Base-by-base conservation (phyloP, 2,888 invertebrate genomes). In the Andricus curvator region DNA sequence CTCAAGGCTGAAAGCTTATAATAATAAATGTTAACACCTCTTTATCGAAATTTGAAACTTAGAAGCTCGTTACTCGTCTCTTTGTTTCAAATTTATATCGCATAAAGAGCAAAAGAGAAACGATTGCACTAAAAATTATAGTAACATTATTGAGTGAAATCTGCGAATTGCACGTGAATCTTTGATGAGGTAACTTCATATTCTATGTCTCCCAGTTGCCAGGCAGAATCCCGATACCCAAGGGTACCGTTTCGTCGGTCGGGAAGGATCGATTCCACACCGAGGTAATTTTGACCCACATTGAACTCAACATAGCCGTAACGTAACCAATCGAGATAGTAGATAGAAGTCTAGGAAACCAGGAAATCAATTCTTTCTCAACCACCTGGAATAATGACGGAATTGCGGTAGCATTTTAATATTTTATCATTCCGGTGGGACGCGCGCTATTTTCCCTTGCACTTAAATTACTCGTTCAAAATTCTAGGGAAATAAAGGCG, bases 281-380 rank as follows among this genome's bases (percentile, higher is more conserved):
- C 81, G 78, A 78, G 84, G 80, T 80, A 81, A 82, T 82, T 84
- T 77, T 77, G 70, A 82, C 82, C 80, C 81, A 78, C 81, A 84
- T 81, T 84, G 80, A 81, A 82, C 81, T 84, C 81, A 56, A 82
- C 81, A 81, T 81, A 81, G 78, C 77, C 25, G 29, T 51, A 48
- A 25, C 25, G 48, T 70, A 51, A 29, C 70, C 51, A 33, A 51
- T 70, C 51, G 44, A 9, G 37, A 37, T 37, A 37, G 37, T 9
- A 37, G 37, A 70, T 70, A 70, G 44, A 33, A 48, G 29, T 51
- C 51, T 70, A 51, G 68, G 29, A 70, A 70, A 70, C 48, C 29
- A 70, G 70, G 70, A 51, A 70, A 70, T 51, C 70, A 70, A 70
- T 70, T 70, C 29, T 70, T 70, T 70, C 29, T 51, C 44, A 15